phyloP scores from a whole-genome alignment of 2,888 invertebrate species.

The Netelia melanura region DNA sequence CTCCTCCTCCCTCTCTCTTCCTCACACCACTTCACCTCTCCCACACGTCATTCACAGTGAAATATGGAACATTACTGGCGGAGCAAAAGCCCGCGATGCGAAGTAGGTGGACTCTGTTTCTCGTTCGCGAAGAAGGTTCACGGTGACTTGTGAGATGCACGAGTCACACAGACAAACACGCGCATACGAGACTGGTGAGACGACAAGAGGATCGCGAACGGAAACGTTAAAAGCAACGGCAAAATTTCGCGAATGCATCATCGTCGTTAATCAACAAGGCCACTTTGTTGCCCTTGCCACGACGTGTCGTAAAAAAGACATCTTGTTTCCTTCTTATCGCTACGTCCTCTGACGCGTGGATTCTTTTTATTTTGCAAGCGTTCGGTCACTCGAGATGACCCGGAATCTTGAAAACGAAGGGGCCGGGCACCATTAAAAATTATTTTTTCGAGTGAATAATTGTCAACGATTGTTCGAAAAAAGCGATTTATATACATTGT shows the following conservation, averaged over 20 bases:
- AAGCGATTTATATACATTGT: no score
- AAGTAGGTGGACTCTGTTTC: conserved; percentile 65
- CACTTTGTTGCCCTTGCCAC: conserved; percentile 22
- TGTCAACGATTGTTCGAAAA: no score
- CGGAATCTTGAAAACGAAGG: background rate
- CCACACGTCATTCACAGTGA: conserved; percentile 69
- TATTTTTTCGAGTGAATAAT: background rate
- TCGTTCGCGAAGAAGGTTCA: conserved; percentile 38
- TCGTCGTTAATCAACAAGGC: conserved; percentile 21
- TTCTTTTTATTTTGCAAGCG: background rate
- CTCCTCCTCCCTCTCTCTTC: conserved; percentile 30
- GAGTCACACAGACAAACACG: conserved; percentile 13
- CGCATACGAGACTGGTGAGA: background rate
- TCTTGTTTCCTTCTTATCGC: background rate
- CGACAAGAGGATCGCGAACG: conserved; percentile 5
- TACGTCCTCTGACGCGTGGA: background rate
- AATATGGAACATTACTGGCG: conserved; percentile 69
- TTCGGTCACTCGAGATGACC: background rate
- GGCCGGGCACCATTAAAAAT: background rate
- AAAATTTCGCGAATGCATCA: conserved; percentile 34
- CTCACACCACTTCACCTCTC: background rate
- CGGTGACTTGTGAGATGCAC: conserved; percentile 34
- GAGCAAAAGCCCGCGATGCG: conserved; percentile 52
- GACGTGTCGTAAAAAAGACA: conserved; percentile 4
- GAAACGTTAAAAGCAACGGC: conserved; percentile 34